Evolutionary conservation across 2,797 vertebrate genomes (phyloP), one percentile per base, ranked within the genome.

Genomic region (Sebastes cheni): DNA sequence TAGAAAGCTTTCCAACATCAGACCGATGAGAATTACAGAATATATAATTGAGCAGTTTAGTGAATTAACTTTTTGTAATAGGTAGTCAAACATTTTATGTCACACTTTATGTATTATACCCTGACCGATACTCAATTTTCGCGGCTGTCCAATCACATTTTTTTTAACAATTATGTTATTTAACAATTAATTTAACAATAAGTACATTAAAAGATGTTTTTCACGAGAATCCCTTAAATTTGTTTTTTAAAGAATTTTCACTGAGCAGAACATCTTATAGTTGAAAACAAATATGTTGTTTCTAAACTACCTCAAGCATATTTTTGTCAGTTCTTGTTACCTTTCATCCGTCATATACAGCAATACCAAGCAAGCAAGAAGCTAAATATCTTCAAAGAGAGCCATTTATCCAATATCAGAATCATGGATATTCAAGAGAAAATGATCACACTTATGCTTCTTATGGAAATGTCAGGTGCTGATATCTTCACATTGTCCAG

Each of bases 41-140:
- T 1, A 32, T 23, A 7, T 36, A 3, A 36, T 36, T 46, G 18
- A 20, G 30, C 14, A 23, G n/a, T 72, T 20, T 0, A 52, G 6
- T 32, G 6, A 62, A 13, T 22, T n/a, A 0, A 20, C 27, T 18
- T 30, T 29, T 20, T 0, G 58, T 25, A 56, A 0, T 0, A 0
- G 11, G 16, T 30, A 67, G 39, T 20, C 3, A 29, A 66, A 66
- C 39, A 20, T 46, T 23, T 42, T 0, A 42, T 42, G 39, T 42
- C 39, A 46, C 16, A 52, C 3, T 0, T n/a, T n/a, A n/a, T n/a
- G 20, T 52, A 52, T 52, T 52, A 52, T 52, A 52, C 2, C 9
- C 50, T 0, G 3, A 46, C 14, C 42, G 42, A 46, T 46, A 46
- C 42, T 46, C 42, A 18, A 46, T 46, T 46, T 16, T 46, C 6